phyloP scores from a whole-genome alignment of 2,797 vertebrate species.

The Chelon auratus region DNA sequence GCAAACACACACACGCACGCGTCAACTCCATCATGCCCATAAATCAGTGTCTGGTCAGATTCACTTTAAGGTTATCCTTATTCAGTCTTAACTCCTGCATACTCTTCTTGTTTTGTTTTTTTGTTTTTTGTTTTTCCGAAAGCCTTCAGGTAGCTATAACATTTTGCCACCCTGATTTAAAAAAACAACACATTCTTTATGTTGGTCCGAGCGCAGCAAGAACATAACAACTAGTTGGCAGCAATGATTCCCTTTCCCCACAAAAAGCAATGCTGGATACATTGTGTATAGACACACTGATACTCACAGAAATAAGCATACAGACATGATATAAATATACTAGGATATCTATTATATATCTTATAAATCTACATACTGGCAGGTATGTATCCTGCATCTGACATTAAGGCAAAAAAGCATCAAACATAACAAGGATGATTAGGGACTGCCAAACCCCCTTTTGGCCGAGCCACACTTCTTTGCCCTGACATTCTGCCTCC shows the following conservation, averaged over 20 bases:
- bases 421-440: conserved; percentile 81
- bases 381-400: conserved; percentile 82
- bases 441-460: conserved; percentile 69
- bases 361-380: conserved; percentile 80
- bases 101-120: conserved; percentile 29
- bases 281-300: conserved; percentile 75
- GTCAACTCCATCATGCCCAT: conserved; percentile 22
- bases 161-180: conserved; percentile 55
- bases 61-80: conserved; percentile 31
- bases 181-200: conserved; percentile 78
- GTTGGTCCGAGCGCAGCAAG: conserved; percentile 72
- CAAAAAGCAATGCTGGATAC: conserved; percentile 74
- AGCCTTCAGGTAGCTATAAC: conserved; percentile 45
- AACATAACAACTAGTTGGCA: conserved; percentile 66
- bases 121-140: conserved; percentile 30
- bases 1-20: conserved; percentile 30
- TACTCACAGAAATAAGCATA: conserved; percentile 80
- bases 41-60: conserved; percentile 40
- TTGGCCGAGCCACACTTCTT: conserved; percentile 62
- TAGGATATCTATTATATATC: conserved; percentile 81
- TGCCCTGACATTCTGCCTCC: conserved; percentile 72
- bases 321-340: conserved; percentile 83
- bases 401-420: conserved; percentile 88
- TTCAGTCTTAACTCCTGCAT: conserved; percentile 24
- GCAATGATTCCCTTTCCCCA: conserved; percentile 61